Evolutionary conservation across 2,888 invertebrate genomes (phyloP), one percentile per base, ranked within the genome.

Genomic region (Agrotis exclamationis): DNA sequence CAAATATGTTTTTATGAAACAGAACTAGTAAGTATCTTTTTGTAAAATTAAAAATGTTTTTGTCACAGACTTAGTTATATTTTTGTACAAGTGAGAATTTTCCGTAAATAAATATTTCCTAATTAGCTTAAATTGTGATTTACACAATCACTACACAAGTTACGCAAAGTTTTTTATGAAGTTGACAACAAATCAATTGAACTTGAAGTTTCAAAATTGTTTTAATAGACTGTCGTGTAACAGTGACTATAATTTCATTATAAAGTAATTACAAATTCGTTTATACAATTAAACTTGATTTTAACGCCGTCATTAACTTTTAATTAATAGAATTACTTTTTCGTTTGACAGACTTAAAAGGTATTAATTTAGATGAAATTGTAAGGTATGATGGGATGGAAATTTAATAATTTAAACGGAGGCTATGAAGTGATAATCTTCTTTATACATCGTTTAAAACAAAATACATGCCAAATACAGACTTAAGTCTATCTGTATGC

Each of bases 261-360:
- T 9, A 62, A 76, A 76, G 64, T 64, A 53, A 70, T 70, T 53
- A 70, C 58, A 64, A 77, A 67, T 51, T 72, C 24, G 44, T 72
- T 77, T 48, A 50, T n/a, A 60, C 39, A 60, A 63, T 71, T 47
- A 51, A 59, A 76, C 28, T 60, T 14, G 11, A 63, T 63, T 63
- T 64, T 18, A 72, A 63, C 51, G 47, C 39, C 47, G 24, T 47
- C 18, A 28, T 20, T 57, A 50, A 67, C 18, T 70, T 24, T 7
- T 14, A 45, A 39, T 53, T 53, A 53, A 47, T 59, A 4, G 18
- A 70, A 54, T 60, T 20, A 71, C 39, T 60, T 54, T 68, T 65
- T 65, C 57, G 18, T 58, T 71, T 54, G 24, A 39, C 20, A 20
- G 18, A 47, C 11, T 50, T 54, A 54, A 56, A 63, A 39, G 39